Base-by-base conservation (phyloP, 2,797 vertebrate genomes). In the Gymnothorax reevesii region DNA sequence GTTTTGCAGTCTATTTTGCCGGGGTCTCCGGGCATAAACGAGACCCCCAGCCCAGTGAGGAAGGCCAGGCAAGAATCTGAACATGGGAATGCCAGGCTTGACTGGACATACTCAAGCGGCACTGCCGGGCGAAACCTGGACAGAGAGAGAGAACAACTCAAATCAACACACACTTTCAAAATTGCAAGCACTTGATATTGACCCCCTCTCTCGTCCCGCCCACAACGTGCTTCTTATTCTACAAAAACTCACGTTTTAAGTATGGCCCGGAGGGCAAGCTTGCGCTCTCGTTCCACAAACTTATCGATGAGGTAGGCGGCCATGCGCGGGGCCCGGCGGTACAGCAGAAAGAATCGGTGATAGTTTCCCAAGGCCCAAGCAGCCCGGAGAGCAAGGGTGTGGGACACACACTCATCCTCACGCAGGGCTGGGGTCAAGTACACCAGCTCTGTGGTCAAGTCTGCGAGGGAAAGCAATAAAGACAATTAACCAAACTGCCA, bases 291-390 rank as follows among this genome's bases (percentile, higher is more conserved):
- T 83, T 98, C 98, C 88, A 97, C 95, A 94, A 98, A 98, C 95
- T 98, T 98, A 94, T 98, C 98, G 89, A 98, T 98, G 88, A 99
- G 97, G 92, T 98, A 97, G 33, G 97, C 97, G 22, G 97, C 97
- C 98, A 98, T 98, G 86, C 97, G 97, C 0, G 98, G 97, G 0
- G 98, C 96, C 8, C 91, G 90, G 64, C 90, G 92, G 90, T 99
- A 98, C 75, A 99, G 95, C 89, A 95, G 95, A 94, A 99, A 99
- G 93, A 99, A 98, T 3, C 97, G 97, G 33, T 95, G 96, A 88
- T 95, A 98, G 93, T 99, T 98, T 90, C 96, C 96, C 9, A 99
- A 94, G 0, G 97, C 97, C 98, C 98, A 98, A 84, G 97, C 97
- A 0, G 97, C 96, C 12, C 98, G 95, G 7, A 99, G 95, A 0